Base-by-base conservation (phyloP, 2,113 vertebrate genomes). In the Ptyas mucosa region DNA sequence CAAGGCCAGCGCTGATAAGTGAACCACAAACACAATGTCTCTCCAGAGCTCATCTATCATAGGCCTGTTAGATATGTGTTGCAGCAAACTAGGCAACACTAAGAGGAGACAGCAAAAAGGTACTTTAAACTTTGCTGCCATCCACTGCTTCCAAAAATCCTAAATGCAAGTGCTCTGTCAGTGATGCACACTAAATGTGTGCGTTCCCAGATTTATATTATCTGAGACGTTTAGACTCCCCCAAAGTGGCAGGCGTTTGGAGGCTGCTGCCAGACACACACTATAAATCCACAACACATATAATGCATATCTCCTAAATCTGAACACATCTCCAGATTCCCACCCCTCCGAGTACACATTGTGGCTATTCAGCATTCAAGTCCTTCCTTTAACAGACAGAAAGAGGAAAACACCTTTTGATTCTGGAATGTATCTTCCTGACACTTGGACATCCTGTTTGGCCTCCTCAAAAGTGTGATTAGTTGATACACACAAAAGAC, bases 251-350 rank as follows among this genome's bases (percentile, higher is more conserved):
- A 92, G 86, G 61, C 86, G 1, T 75, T 64, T 69, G 43, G 1
- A 15, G 75, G 23, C 23, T 5, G 46, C 57, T 87, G 89, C 85
- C 85, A 55, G 85, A 55, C 26, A 34, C 87, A 92, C 53, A 9
- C 58, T 64, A 92, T 92, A 92, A 92, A 92, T 92, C 91, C 58
- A 88, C 58, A 88, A 86, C 55, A 61, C 26, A 58, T 57, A 87
- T 91, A 69, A 86, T 46, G 34, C 85, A 87, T 85, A 87, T 91
- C 91, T 91, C 58, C 91, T 91, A 58, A 61, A 51, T 91, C 85
- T 3, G 43, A 87, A 21, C 34, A 88, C 49, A 24, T 46, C 61
- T 54, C 49, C 39, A 88, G 8, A 2, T 51, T 29, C 55, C 26
- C 46, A 6, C 64, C 49, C 46, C 49, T 24, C 8, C 2, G 29